Evolutionary conservation across 2,888 invertebrate species (phyloP), one percentile per base, ranked within the genome.

Genomic region (Mesoligia furuncula): DNA sequence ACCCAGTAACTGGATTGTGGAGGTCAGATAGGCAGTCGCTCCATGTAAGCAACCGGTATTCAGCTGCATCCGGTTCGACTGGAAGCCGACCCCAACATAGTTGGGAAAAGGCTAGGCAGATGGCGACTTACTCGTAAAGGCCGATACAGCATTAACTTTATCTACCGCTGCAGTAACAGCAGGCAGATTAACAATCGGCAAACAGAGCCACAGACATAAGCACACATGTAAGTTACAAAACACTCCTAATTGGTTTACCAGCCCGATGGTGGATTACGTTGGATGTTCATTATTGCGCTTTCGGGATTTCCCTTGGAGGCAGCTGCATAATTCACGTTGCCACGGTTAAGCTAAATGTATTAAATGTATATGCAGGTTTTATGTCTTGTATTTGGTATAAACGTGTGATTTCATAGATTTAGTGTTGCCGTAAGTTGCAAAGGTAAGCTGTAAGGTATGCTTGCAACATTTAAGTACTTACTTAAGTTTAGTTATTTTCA

Each of bases 251-350:
- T 94, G 94, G 94, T 93, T 93, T 93, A 93, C 93, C 92, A 90
- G 90, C 87, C 90, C 89, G 82, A 87, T 90, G 91, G 89, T 83
- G 93, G 94, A 93, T 95, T 95, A 94, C 82, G 89, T 83, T 86
- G 90, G 91, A 92, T 93, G 91, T 93, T 93, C 93, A 93, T 95
- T 94, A 93, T 93, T 93, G 93, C 92, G 93, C 93, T 94, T 94
- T 93, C 89, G 92, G 94, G 92, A 93, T 92, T 93, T 85, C 91
- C 75, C 91, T 92, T 90, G 85, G 87, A 91, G 90, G 91, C 92
- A 88, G 87, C 89, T 88, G 91, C 93, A 93, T 93, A 91, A 93
- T 93, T 93, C 91, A 93, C 90, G 80, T 87, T 87, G 88, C 88
- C 84, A 89, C 93, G 91, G 93, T 94, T 95, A 93, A 91, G 90